These are phyloP conservation scores for Folsomia candida DNA, from an alignment of 2,888 invertebrate genomes.

Conservation along the genomic window DNA sequence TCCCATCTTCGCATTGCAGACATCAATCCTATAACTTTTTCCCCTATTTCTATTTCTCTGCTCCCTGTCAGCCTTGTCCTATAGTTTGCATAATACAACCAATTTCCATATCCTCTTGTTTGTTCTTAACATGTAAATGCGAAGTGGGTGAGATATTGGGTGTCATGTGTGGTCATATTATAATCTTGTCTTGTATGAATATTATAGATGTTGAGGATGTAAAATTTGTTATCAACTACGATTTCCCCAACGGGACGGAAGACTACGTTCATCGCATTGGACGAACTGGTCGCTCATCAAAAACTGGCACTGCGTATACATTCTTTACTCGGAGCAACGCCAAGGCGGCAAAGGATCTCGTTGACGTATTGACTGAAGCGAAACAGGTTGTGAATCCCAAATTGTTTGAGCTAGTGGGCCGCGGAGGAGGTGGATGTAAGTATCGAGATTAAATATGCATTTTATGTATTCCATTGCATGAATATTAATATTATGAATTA, in stretches of 20 bases:
- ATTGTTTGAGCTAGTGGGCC: slow-evolving; percentile 69
- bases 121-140: slow-evolving; percentile 4
- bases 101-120: no score
- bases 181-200: slow-evolving; percentile 16
- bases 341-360: slow-evolving; percentile 85
- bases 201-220: slow-evolving; percentile 94
- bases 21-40: background rate
- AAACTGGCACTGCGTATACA: slow-evolving; percentile 93
- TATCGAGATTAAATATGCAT: background rate
- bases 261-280: slow-evolving; percentile 97
- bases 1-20: slow-evolving; percentile 15
- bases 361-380: slow-evolving; percentile 87
- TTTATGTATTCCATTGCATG: no score
- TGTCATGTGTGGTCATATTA: background rate
- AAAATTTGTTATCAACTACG: slow-evolving; percentile 98
- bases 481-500: background rate
- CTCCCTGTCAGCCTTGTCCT: background rate
- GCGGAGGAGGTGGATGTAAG: slow-evolving; percentile 32
- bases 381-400: slow-evolving; percentile 92
- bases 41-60: background rate
- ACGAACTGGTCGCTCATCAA: slow-evolving; percentile 87
- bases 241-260: slow-evolving; percentile 95
- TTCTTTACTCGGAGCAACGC: slow-evolving; percentile 89
- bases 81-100: background rate
- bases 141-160: slow-evolving; percentile 1